These are phyloP conservation scores for Bambusicola thoracicus DNA, from an alignment of 2,113 vertebrate species.

Conservation along the genomic window DNA sequence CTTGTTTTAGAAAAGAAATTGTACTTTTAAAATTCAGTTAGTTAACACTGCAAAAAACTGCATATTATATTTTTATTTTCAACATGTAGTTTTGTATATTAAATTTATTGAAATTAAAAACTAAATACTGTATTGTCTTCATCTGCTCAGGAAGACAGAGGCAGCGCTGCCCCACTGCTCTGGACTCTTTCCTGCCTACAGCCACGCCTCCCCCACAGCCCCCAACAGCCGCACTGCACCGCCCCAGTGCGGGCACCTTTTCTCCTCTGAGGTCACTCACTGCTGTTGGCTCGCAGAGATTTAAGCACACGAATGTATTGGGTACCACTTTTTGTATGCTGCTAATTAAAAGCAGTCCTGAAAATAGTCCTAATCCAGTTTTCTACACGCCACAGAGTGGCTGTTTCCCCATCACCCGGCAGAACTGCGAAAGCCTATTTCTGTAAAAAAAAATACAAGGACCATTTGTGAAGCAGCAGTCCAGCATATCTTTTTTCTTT, in stretches of 20 bases:
- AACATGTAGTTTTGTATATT: conserved; percentile 80
- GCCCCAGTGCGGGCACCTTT: background rate
- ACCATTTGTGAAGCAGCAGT: background rate
- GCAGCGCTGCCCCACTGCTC: conserved; percentile 27
- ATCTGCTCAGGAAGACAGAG: conserved; percentile 65
- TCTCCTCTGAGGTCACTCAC: background rate
- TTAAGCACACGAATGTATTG: background rate
- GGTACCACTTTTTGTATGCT: background rate
- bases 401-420: conserved; percentile 1
- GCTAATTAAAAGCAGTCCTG: conserved; percentile 15
- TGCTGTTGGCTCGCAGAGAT: background rate
- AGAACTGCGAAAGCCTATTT: conserved; percentile 6
- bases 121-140: conserved; percentile 69
- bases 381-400: background rate
- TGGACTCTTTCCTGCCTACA: background rate
- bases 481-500: background rate
- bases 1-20: conserved; percentile 73
- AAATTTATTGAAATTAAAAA: conserved; percentile 75
- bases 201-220: background rate
- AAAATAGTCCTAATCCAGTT: background rate
- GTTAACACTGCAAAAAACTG: conserved; percentile 76
- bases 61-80: conserved; percentile 80
- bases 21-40: conserved; percentile 80
- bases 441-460: conserved; percentile 31
- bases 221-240: background rate